A percentile compares a stretch with the other conserved stretches of the same genome.
These are phyloP conservation scores for Ibidorhyncha struthersii DNA, from an alignment of 2,113 vertebrate genomes.

Conservation along the genomic window DNA sequence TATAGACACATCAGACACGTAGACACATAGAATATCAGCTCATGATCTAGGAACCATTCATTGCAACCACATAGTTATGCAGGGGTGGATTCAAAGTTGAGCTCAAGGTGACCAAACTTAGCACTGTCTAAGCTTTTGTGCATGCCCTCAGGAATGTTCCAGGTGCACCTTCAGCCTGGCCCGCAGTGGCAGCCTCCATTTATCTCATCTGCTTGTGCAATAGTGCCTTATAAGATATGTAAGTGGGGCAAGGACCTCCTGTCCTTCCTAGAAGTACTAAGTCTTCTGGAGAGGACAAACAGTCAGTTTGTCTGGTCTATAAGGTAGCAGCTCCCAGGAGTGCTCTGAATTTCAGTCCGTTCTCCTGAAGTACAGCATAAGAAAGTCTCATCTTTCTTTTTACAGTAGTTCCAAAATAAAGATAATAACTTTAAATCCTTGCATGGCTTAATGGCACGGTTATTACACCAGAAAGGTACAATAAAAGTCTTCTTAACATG, in stretches of 20 bases:
- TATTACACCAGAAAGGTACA: neutral
- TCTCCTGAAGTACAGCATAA: neutral
- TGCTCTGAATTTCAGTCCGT: neutral
- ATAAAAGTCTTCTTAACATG: neutral
- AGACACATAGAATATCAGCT: neutral
- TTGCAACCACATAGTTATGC: neutral
- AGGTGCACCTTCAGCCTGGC: neutral
- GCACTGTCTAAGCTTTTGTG: neutral
- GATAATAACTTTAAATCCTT: neutral
- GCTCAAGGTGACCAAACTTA: neutral
- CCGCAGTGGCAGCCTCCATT: neutral
- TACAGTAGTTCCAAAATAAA: neutral
- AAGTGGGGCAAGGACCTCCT: neutral
- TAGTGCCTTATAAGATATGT: too few species aligned
- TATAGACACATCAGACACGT: too few species aligned
- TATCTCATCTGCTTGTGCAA: neutral
- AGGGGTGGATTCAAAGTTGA: neutral
- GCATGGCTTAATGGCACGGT: neutral
- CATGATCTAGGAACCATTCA: neutral
- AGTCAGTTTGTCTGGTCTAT: neutral
- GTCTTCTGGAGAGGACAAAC: neutral
- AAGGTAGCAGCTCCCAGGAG: neutral
- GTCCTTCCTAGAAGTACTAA: neutral
- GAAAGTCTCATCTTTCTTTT: neutral
- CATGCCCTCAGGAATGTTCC: neutral